These are phyloP conservation scores for Butorides virescens DNA, from an alignment of 2,113 vertebrate genomes.

Conservation along the genomic window DNA sequence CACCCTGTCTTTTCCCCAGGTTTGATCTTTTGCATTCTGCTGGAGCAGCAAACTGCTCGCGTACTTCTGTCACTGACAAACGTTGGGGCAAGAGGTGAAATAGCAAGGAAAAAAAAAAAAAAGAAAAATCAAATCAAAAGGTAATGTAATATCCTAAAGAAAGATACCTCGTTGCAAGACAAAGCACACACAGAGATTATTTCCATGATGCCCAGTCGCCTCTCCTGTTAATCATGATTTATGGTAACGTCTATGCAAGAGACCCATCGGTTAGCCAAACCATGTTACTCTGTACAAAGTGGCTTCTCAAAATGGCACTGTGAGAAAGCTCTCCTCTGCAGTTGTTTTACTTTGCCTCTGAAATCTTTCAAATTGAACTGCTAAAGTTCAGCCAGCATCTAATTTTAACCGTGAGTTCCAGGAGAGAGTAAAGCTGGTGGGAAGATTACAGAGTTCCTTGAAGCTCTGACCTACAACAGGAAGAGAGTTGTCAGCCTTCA, in stretches of 20 bases:
- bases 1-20: constrained; percentile 5
- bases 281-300: constrained; percentile 53
- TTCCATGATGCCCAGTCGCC: constrained; percentile 24
- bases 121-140: not conserved
- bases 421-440: constrained; percentile 88
- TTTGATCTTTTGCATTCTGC: constrained; percentile 46
- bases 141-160: not conserved
- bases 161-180: constrained; percentile 23
- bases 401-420: constrained; percentile 86
- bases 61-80: constrained; percentile 14
- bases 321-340: constrained; percentile 76
- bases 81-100: constrained; percentile 59
- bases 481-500: constrained; percentile 85
- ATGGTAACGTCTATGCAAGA: not conserved
- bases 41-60: not conserved
- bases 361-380: constrained; percentile 75
- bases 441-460: constrained; percentile 92
- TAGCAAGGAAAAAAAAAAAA: not conserved
- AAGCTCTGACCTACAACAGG: constrained; percentile 93
- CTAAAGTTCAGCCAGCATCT: constrained; percentile 84
- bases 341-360: constrained; percentile 72
- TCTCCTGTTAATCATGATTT: constrained; percentile 12
- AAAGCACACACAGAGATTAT: not conserved
- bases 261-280: constrained; percentile 31
- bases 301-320: constrained; percentile 72